Evolutionary conservation across 2,888 invertebrate genomes (phyloP).

Genomic region (Perizoma flavofasciatum): DNA sequence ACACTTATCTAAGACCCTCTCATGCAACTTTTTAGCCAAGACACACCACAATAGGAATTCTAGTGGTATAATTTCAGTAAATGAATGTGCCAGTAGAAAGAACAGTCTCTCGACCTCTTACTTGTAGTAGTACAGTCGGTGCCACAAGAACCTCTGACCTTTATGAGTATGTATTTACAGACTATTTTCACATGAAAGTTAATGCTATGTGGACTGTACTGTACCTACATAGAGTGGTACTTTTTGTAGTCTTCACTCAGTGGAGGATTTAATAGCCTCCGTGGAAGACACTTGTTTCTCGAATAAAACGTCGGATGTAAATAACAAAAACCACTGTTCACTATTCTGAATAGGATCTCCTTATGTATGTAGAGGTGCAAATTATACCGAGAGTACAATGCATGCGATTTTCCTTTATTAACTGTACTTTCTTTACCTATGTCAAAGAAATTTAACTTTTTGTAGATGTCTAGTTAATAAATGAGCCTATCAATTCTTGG

Average conservation of each 20-base stretch:
- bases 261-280: slow-evolving; percentile 61
- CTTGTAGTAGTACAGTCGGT: slow-evolving; percentile 34
- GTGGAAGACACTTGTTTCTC: slow-evolving; percentile 49
- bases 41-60: slow-evolving; percentile 16
- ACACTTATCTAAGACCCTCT: neutral
- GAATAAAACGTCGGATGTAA: slow-evolving; percentile 37
- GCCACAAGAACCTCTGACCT: slow-evolving; percentile 12
- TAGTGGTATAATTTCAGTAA: slow-evolving; percentile 43
- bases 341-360: slow-evolving; percentile 26
- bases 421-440: too few species aligned
- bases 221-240: slow-evolving; percentile 27
- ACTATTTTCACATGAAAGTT: slow-evolving; percentile 14
- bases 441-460: too few species aligned
- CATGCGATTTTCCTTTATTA: too few species aligned
- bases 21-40: slow-evolving; percentile 1
- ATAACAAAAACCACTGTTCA: slow-evolving; percentile 35
- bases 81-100: slow-evolving; percentile 39
- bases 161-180: slow-evolving; percentile 12
- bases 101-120: slow-evolving; percentile 43
- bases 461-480: too few species aligned
- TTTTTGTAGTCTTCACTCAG: slow-evolving; percentile 39
- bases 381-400: neutral
- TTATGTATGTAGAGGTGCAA: slow-evolving; percentile 9
- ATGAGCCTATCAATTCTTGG: too few species aligned
- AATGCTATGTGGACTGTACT: slow-evolving; percentile 9